Evolutionary conservation across 2,888 invertebrate genomes (phyloP), one percentile per base, ranked within the genome.

Genomic region (Eristalis pertinax): DNA sequence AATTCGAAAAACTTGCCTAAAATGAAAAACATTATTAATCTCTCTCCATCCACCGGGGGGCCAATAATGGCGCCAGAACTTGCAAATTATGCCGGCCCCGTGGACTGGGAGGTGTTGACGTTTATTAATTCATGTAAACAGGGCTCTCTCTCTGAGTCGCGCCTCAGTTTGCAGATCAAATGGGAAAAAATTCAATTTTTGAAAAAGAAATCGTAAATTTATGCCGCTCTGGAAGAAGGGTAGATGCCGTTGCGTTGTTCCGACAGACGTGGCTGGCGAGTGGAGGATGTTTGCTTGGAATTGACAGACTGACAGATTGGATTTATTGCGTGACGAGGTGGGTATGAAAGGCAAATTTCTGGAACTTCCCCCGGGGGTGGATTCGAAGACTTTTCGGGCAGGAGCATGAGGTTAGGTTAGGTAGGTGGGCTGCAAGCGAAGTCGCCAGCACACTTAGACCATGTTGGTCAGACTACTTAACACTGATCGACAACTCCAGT

Each of bases 41-140:
- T 50, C 41, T 50, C 50, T 22, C 74, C 63, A 73, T 43, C 26
- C 24, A 11, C 7, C n/a, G n/a, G 4, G 10, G 7, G 60, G 26
- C 19, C 41, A 43, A 19, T 43, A 63, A 29, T 62, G 41, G 24
- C 70, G 29, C 5, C 32, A 7, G 24, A 38, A 19, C 19, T 41
- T 24, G 35, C 24, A 13, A 76, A 62, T 43, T 76, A 58, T 26
- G 38, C 26, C 10, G 24, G 11, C 8, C 58, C 1, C 35, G 2
- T 32, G 65, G 79, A 13, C 7, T 50, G 62, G 65, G 65, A n/a
- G 35, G 67, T 74, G 67, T 73, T 80, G 60, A 68, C 80, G 56
- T 63, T 68, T 35, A 74, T 80, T 80, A 80, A 80, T 80, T 80
- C 74, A 74, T 80, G 80, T 74, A 68, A 74, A 74, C 74, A 74